Percentiles rank a stretch among this genome's conserved stretches.
phyloP scores from a whole-genome alignment of 2,888 invertebrate genomes.

The Chrysina gloriosa region DNA sequence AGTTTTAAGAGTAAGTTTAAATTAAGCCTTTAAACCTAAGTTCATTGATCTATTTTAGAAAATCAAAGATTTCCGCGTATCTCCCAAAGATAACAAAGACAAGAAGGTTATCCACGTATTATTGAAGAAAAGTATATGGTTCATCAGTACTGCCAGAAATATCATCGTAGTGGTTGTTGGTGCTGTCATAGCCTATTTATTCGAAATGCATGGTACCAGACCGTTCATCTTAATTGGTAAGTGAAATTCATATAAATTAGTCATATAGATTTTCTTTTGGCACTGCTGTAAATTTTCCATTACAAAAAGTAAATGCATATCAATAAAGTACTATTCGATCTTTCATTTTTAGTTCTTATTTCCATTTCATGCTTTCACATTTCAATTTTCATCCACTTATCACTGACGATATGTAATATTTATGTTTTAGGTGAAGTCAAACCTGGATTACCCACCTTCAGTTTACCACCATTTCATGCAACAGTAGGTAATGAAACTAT shows the following conservation, averaged over 20 bases:
- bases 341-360: not conserved
- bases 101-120: constrained; percentile 64
- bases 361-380: too few relatives aligned
- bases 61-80: constrained; percentile 74
- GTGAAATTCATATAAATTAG: not conserved
- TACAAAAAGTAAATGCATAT: too few relatives aligned
- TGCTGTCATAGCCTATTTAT: constrained; percentile 74
- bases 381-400: too few relatives aligned
- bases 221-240: constrained; percentile 77
- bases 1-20: constrained; percentile 72
- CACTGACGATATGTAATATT: too few relatives aligned
- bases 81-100: constrained; percentile 64
- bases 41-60: constrained; percentile 68
- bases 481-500: constrained; percentile 70
- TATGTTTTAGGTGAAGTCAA: constrained; percentile 72
- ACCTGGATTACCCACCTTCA: constrained; percentile 75
- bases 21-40: not conserved
- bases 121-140: constrained; percentile 73
- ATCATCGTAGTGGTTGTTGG: constrained; percentile 80
- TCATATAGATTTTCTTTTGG: constrained; percentile 3
- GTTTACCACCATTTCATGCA: constrained; percentile 75
- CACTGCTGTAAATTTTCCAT: too few relatives aligned
- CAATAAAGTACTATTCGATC: too few relatives aligned
- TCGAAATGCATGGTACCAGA: constrained; percentile 69
- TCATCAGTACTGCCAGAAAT: constrained; percentile 80